Evolutionary conservation across 2,888 invertebrate species (phyloP).

Genomic region (Tenthredo notha): DNA sequence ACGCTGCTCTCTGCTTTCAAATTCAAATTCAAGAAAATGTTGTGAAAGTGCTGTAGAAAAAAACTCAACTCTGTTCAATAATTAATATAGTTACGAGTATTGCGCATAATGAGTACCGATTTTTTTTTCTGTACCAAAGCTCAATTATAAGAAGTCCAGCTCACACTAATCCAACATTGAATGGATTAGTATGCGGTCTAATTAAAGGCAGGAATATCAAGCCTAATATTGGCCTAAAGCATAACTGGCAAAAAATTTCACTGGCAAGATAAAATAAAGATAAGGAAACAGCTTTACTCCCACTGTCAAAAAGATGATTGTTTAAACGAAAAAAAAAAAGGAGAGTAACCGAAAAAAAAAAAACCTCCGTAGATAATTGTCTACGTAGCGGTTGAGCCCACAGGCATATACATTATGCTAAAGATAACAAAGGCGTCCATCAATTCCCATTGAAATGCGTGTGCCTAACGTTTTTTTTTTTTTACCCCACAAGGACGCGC

Average conservation of each 20-base stretch:
- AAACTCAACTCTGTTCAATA: background rate
- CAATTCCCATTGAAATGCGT: conserved; percentile 32
- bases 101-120: background rate
- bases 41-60: background rate
- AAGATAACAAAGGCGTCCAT: conserved; percentile 37
- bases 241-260: background rate
- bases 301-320: background rate
- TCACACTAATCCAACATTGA: background rate
- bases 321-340: background rate
- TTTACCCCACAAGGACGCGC: background rate
- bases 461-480: conserved; percentile 14
- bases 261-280: background rate
- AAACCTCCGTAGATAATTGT: conserved; percentile 5
- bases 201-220: background rate
- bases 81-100: background rate
- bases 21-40: background rate
- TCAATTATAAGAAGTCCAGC: background rate
- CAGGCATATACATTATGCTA: conserved; percentile 5
- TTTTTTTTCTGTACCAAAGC: background rate
- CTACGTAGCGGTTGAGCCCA: background rate
- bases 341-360: background rate
- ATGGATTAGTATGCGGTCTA: background rate
- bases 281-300: background rate
- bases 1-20: background rate
- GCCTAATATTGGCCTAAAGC: background rate